A percentile compares a stretch with the other conserved stretches of the same genome.
These are phyloP conservation scores for Drosophila suzukii DNA, from an alignment of 1,140 invertebrate species.

Conservation along the genomic window DNA sequence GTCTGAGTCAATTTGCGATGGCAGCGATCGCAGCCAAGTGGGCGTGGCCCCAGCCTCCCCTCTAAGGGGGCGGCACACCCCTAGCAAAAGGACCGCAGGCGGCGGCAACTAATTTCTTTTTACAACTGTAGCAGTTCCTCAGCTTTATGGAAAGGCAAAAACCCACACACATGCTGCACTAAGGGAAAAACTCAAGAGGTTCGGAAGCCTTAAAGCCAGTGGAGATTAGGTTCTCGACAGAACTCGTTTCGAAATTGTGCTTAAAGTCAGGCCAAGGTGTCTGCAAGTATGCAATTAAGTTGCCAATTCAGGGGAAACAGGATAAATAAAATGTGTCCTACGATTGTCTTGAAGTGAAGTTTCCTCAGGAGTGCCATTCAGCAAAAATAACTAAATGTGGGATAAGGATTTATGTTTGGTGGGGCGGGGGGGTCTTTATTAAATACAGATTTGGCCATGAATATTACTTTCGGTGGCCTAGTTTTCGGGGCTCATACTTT, in stretches of 20 bases:
- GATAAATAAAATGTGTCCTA: not conserved
- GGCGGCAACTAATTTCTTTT: conserved; percentile 77
- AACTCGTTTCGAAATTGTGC: not conserved
- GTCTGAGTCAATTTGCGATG: conserved; percentile 32
- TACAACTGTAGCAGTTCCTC: conserved; percentile 71
- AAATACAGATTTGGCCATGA: too few relatives aligned
- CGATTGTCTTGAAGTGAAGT: not conserved
- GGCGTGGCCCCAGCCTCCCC: not conserved
- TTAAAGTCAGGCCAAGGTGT: conserved; percentile 1
- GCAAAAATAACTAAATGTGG: too few relatives aligned
- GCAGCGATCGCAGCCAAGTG: not conserved
- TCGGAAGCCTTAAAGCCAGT: conserved; percentile 1
- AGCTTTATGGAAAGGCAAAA: conserved; percentile 65
- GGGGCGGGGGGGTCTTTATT: not conserved
- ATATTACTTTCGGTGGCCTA: not conserved
- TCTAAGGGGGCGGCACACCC: conserved; percentile 4
- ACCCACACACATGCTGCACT: conserved; percentile 7
- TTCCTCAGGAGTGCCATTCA: too few relatives aligned
- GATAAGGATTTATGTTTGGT: not conserved
- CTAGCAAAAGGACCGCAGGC: conserved; percentile 10
- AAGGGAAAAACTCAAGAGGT: not conserved
- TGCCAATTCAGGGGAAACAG: not conserved
- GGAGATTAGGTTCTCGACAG: not conserved
- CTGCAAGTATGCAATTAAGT: not conserved
- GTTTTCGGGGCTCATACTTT: not conserved